Evolutionary conservation across 2,113 vertebrate species (phyloP), one percentile per base, ranked within the genome.

Genomic region (Gobio gobio): DNA sequence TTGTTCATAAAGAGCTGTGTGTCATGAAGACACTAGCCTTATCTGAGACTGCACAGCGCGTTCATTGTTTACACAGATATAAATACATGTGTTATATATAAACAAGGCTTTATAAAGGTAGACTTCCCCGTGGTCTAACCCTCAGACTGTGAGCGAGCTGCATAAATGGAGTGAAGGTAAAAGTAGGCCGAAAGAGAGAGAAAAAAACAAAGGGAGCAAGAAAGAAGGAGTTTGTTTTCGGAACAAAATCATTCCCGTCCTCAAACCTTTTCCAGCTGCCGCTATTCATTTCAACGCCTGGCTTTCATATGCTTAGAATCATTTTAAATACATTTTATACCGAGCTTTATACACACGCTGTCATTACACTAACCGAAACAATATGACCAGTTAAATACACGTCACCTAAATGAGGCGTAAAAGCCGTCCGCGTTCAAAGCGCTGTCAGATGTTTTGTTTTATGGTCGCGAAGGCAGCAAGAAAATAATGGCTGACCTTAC

Each of bases 221-320:
- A 59, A 36, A 56, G 78, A 78, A 16, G 61, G 66, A 79, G 78
- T 68, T 86, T 82, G 75, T 72, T 83, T 84, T 81, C 54, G 45
- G 80, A 83, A 66, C 47, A 76, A 77, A 83, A 77, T 70, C 26
- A 76, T 59, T 87, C 70, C 43, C 43, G 20, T 61, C 56, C 54
- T 45, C 24, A 74, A 87, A 82, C 59, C 14, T 73, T 86, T 77
- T 80, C 54, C 84, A 86, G 75, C 84, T 82, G 83, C 36, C 43
- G 54, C 58, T 13, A 72, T 72, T 49, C 61, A 26, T 61, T 85
- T 81, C 36, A 59, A 43, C 14, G 64, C 59, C 63, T 74, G 61
- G 20, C 33, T 70, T 56, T 24, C 36, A 26, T 43, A 29, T 12
- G 13, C 70, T 70, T 36, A 10, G 29, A 36, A 51, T 12, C 45